Evolutionary conservation across 2,888 invertebrate genomes (phyloP).

Genomic region (Uropetala carovei): DNA sequence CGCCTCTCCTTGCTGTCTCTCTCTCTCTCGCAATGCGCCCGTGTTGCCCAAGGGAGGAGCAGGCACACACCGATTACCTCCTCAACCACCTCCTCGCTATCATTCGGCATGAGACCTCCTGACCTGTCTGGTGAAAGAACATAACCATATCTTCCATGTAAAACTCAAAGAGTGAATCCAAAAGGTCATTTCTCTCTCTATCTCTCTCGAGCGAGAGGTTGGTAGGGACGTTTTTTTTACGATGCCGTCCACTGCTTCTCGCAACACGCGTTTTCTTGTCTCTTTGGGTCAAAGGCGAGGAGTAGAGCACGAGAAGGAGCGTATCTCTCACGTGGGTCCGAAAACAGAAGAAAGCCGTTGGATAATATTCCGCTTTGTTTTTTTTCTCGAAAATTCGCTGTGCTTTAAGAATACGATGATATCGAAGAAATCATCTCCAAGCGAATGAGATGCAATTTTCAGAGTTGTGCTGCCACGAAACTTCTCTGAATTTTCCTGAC

Average conservation of each 20-base stretch:
- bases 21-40: background rate
- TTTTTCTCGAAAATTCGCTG: background rate
- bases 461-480: no score
- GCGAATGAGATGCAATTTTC: no score
- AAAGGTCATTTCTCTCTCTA: background rate
- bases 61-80: background rate
- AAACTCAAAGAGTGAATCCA: background rate
- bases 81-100: background rate
- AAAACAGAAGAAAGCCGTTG: background rate
- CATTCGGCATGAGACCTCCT: background rate
- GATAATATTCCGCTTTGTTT: background rate
- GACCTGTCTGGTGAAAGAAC: background rate
- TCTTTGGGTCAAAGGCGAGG: background rate
- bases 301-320: background rate
- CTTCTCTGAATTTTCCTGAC: no score
- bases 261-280: constrained; percentile 8
- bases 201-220: background rate
- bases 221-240: background rate
- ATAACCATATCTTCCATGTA: no score
- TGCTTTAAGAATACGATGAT: background rate
- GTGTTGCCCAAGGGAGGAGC: background rate
- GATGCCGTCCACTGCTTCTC: background rate
- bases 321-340: background rate
- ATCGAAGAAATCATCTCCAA: no score
- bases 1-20: no score